Evolutionary conservation across 1,140 invertebrate species (phyloP), one percentile per base, ranked within the genome.

Genomic region (Mya arenaria): DNA sequence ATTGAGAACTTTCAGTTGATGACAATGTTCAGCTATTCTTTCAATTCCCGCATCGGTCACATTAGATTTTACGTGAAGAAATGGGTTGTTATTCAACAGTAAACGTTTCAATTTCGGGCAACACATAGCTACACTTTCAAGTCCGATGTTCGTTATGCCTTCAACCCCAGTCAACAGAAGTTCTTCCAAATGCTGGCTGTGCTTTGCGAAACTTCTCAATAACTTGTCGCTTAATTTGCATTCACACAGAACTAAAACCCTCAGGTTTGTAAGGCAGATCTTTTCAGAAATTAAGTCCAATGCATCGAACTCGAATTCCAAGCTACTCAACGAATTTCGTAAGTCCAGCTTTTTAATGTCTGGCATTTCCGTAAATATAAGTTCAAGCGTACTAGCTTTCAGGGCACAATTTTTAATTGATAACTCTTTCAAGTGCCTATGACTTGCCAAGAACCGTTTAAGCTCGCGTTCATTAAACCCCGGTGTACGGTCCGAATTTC

Each of bases 1-100:
- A 23, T 82, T 75, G 3, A 86, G 37, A 44, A 80, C 68, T 63
- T 63, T 66, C 28, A 86, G 60, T 5, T 84, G 30, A 19, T 19
- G n/a, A 39, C 85, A 84, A 32, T 69, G 56, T 32, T 60, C 44
- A 5, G 79, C 69, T 17, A 86, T 73, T 37, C 36, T 62, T 55
- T 72, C 44, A 23, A 86, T 37, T 17, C 83, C 85, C 30, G 52
- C 41, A 69, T 69, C 39, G 44, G 78, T 84, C 6, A 84, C 65
- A 60, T 68, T 79, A 39, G 73, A 73, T 25, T 69, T 74, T 37
- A 34, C n/a, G 8, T 72, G 63, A 63, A 55, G 58, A 0, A 41
- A 30, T 23, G 48, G 56, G 41, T 69, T 39, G 30, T 41, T 62
- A 63, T 81, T 82, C 17, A 85, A 62, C n/a, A 77, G 48, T 17